Percentiles rank a stretch among this genome's conserved stretches.
Conservation (phyloP, 2,113 vertebrate species). For the Larimichthys polyactis region DNA sequence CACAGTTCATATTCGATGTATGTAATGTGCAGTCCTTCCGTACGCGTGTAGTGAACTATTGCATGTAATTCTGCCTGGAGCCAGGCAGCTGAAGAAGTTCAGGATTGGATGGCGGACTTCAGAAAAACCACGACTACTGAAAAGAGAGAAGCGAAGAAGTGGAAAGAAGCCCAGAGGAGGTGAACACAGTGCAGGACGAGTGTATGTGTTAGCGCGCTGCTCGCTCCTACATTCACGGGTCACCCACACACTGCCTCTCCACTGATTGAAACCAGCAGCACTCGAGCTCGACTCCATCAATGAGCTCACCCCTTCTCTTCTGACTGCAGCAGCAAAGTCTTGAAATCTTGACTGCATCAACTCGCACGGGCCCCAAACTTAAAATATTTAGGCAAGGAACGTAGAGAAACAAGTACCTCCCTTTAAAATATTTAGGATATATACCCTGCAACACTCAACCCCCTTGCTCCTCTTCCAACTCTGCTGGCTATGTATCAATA, state of each 20-base stretch:
- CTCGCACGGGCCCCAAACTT: neutral
- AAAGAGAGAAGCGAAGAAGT: constrained; percentile 2
- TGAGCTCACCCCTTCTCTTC: constrained; percentile 50
- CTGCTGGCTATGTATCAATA: constrained; percentile 46
- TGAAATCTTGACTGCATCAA: constrained; percentile 28
- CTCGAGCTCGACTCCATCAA: constrained; percentile 33
- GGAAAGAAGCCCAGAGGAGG: constrained; percentile 37
- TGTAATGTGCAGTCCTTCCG: neutral
- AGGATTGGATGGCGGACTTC: neutral
- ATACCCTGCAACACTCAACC: constrained; percentile 24
- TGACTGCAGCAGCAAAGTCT: constrained; percentile 10
- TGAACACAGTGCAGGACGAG: constrained; percentile 1
- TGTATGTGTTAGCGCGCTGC: constrained; percentile 3
- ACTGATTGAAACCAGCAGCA: constrained; percentile 68
- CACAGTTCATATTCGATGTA: neutral
- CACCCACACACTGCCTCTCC: constrained; percentile 39
- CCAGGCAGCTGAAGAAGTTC: constrained; percentile 43
- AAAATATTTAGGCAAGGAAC: constrained; percentile 61
- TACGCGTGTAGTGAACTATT: constrained; percentile 11
- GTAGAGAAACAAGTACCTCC: constrained; percentile 33
- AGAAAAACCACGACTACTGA: constrained; percentile 43
- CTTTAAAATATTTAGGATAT: constrained; percentile 67
- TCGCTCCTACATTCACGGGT: constrained; percentile 24
- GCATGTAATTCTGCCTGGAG: constrained; percentile 56
- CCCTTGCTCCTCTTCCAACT: neutral